A percentile compares a stretch with the other conserved stretches of the same genome.
Conservation (phyloP, 1,140 invertebrate species). For the Platyura marginata region DNA sequence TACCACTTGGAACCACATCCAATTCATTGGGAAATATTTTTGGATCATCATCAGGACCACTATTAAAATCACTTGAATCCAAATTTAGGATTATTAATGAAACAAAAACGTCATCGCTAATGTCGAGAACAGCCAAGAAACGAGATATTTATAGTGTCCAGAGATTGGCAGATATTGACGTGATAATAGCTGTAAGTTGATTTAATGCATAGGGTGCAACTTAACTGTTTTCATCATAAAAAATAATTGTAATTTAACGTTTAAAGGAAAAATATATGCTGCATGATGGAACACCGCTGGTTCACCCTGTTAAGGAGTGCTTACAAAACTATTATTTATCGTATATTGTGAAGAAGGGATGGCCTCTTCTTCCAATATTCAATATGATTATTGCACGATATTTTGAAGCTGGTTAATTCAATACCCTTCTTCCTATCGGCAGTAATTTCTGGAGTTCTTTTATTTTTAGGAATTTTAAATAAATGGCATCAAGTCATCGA, state of each 20-base stretch:
- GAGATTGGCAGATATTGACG: slow-evolving; percentile 10
- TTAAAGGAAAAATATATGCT: slow-evolving; percentile 6
- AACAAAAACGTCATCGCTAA: background rate
- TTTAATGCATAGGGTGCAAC: no score
- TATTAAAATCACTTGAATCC: slow-evolving; percentile 6
- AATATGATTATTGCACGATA: slow-evolving; percentile 12
- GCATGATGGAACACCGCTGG: slow-evolving; percentile 7
- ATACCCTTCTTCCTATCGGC: no score
- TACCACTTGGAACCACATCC: slow-evolving; percentile 13
- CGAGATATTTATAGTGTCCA: slow-evolving; percentile 13
- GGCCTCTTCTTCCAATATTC: slow-evolving; percentile 6
- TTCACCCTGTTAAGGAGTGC: slow-evolving; percentile 26
- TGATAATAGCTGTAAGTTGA: slow-evolving; percentile 4
- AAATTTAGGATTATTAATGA: slow-evolving; percentile 8
- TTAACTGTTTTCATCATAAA: no score
- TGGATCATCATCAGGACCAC: slow-evolving; percentile 7
- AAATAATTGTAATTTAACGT: no score
- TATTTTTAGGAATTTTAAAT: no score
- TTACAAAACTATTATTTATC: slow-evolving; percentile 17
- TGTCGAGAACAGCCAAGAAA: slow-evolving; percentile 8
- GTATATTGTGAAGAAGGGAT: background rate
- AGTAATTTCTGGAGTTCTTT: no score
- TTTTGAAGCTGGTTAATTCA: slow-evolving; percentile 18
- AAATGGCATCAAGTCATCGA: no score
- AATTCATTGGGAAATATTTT: slow-evolving; percentile 15